These are phyloP conservation scores for Odontamblyopus lacepedii DNA, from an alignment of 2,797 vertebrate species.

Conservation along the genomic window DNA sequence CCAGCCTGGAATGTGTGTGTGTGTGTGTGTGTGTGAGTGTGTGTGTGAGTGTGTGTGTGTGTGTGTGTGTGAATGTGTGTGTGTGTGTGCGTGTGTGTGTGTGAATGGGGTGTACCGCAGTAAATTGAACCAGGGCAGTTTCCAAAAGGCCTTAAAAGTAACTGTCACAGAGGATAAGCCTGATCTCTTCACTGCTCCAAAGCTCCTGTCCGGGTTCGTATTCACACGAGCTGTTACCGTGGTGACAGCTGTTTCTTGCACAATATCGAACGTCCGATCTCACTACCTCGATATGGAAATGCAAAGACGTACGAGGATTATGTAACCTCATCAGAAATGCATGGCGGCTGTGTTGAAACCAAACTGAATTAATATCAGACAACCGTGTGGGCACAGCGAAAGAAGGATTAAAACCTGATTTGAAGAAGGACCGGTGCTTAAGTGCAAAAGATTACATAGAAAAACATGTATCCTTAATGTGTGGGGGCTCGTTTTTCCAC, in stretches of 20 bases:
- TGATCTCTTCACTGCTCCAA: conserved; percentile 58
- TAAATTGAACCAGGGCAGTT: conserved; percentile 72
- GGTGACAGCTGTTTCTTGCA: conserved; percentile 5
- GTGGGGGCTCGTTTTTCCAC: not conserved
- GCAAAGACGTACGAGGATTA: not conserved
- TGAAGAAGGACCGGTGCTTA: not conserved
- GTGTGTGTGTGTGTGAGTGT: not conserved
- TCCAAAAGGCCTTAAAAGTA: conserved; percentile 65
- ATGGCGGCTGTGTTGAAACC: too few species aligned
- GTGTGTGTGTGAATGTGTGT: not conserved
- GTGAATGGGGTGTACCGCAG: conserved; percentile 9
- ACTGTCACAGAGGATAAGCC: conserved; percentile 70
- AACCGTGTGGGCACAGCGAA: not conserved
- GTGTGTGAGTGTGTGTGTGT: conserved; percentile 22
- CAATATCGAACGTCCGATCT: conserved; percentile 26
- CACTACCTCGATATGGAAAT: conserved; percentile 11
- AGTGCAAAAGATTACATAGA: too few species aligned
- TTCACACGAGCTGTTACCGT: conserved; percentile 9
- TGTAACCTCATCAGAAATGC: conserved; percentile 24
- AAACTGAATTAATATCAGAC: not conserved
- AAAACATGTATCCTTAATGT: not conserved
- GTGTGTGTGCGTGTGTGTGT: conserved; percentile 5
- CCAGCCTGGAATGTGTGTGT: conserved; percentile 20
- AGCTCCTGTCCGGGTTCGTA: conserved; percentile 22
- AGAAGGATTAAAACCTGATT: too few species aligned